Evolutionary conservation across 2,113 vertebrate genomes (phyloP).

Genomic region (Amphiprion percula): DNA sequence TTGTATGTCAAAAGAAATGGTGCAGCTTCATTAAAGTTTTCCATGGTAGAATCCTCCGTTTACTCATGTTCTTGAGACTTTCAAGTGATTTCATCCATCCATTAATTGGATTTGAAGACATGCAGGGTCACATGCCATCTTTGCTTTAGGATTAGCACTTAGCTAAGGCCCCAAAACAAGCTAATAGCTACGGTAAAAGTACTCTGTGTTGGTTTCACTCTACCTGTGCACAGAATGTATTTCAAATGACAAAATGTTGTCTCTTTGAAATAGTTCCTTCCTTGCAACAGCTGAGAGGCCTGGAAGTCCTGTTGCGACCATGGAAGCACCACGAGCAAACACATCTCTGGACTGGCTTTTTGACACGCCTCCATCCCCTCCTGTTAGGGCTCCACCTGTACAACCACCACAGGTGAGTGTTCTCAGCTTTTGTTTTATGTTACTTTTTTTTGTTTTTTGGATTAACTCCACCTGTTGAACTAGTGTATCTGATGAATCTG

Average conservation of each 20-base stretch:
- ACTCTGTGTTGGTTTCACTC: not conserved
- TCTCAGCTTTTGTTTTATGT: not conserved
- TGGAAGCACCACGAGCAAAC: conserved; percentile 14
- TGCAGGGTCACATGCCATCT: not conserved
- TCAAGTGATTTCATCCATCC: not conserved
- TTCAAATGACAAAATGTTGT: not conserved
- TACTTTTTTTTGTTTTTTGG: too few species aligned
- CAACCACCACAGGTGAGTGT: conserved; percentile 27
- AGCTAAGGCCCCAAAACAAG: not conserved
- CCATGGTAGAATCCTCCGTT: not conserved
- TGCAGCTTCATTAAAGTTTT: not conserved
- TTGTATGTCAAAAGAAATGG: too few species aligned
- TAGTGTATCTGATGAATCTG: not conserved
- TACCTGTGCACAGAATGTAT: not conserved
- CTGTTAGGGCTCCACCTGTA: not conserved
- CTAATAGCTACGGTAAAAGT: not conserved
- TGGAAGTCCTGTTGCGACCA: not conserved
- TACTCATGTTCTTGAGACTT: not conserved
- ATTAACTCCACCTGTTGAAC: not conserved
- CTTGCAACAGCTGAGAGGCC: not conserved
- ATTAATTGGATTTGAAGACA: not conserved
- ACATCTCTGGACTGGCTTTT: conserved; percentile 68
- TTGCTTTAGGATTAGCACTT: not conserved
- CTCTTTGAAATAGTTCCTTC: conserved; percentile 13
- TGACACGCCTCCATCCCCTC: conserved; percentile 41